Evolutionary conservation across 1,140 invertebrate species (phyloP).

Genomic region (Cydia pomonella): DNA sequence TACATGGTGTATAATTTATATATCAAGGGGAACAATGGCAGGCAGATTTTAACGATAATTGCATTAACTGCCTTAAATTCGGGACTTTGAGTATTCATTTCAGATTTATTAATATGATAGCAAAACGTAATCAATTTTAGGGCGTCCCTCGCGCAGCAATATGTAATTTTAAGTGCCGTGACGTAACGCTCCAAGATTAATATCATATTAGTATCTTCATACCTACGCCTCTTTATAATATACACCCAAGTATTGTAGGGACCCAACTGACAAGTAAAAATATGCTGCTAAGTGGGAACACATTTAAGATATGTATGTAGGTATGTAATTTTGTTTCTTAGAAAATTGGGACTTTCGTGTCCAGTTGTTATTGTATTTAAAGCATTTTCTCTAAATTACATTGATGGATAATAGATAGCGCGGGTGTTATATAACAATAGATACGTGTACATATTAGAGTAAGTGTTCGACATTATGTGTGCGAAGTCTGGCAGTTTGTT

Average conservation of each 20-base stretch:
- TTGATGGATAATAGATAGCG: conserved; percentile 21
- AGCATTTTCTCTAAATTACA: conserved; percentile 23
- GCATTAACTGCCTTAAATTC: not conserved
- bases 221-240: not conserved
- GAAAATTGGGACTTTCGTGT: conserved; percentile 23
- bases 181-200: no score
- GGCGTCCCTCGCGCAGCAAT: not conserved
- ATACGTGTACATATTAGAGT: conserved; percentile 42
- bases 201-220: no score
- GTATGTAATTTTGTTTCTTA: conserved; percentile 25
- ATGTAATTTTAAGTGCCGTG: no score
- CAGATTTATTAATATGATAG: not conserved
- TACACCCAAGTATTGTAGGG: not conserved
- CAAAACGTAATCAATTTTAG: not conserved
- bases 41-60: not conserved
- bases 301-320: not conserved
- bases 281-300: not conserved
- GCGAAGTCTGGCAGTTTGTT: conserved; percentile 14
- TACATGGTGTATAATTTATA: not conserved
- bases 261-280: not conserved
- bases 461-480: conserved; percentile 32
- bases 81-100: not conserved
- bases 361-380: conserved; percentile 33
- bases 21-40: not conserved
- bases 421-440: not conserved